phyloP scores from a whole-genome alignment of 1,140 invertebrate species.

The Temnothorax longispinosus region DNA sequence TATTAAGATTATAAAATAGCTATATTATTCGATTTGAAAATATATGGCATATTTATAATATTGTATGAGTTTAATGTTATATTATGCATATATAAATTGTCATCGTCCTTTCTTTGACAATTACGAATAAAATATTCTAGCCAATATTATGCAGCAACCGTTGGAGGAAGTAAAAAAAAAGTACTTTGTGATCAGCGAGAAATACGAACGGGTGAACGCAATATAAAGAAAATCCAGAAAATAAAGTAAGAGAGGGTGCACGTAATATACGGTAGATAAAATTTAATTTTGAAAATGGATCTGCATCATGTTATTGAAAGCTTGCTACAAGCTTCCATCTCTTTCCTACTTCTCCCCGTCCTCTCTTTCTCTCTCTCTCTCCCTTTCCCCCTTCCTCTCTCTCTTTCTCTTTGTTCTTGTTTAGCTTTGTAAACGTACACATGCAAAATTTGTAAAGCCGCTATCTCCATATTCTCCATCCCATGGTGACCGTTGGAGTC shows the following conservation, averaged over 20 bases:
- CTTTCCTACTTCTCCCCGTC: not conserved
- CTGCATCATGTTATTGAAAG: slow-evolving; percentile 61
- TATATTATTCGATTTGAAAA: not conserved
- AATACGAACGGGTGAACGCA: slow-evolving; percentile 13
- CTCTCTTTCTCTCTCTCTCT: not conserved
- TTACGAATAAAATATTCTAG: slow-evolving; percentile 30
- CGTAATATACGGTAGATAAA: slow-evolving; percentile 62
- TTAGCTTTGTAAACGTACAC: not conserved
- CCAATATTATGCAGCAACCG: not conserved
- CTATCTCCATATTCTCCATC: not conserved
- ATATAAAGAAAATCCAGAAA: slow-evolving; percentile 42
- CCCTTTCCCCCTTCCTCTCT: not conserved
- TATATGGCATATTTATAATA: not conserved
- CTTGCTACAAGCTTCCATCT: not conserved
- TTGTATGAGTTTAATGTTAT: not conserved
- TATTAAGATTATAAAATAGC: not conserved
- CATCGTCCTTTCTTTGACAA: not conserved
- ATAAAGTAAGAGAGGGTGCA: slow-evolving; percentile 58
- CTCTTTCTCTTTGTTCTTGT: not conserved
- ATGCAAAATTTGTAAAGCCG: slow-evolving; percentile 28
- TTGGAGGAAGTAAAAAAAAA: slow-evolving; percentile 26
- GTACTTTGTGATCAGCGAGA: not conserved
- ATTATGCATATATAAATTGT: not conserved
- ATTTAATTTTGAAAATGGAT: slow-evolving; percentile 74
- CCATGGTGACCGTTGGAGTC: not conserved